phyloP scores from a whole-genome alignment of 2,797 vertebrate species.

The Pempheris klunzingeri region DNA sequence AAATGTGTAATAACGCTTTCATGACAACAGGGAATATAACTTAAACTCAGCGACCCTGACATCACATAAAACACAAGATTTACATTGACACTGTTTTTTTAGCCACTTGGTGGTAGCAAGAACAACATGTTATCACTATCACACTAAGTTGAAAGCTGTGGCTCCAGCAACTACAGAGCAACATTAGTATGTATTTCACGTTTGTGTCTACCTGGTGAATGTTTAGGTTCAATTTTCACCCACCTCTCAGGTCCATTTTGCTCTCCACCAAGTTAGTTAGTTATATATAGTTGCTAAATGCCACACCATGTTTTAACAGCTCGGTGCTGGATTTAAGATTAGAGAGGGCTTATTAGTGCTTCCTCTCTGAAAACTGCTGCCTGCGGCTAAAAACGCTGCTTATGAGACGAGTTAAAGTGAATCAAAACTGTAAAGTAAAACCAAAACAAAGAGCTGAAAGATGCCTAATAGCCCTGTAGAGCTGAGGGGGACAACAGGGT shows the following conservation, averaged over 20 bases:
- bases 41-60: neutral
- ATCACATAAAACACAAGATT: conserved; percentile 9
- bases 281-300: neutral
- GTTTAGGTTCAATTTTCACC: neutral
- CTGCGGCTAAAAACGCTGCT: too few species aligned
- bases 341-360: neutral
- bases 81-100: neutral
- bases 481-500: too few species aligned
- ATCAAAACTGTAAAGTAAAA: too few species aligned
- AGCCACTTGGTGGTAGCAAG: neutral
- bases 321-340: neutral
- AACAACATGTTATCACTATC: neutral
- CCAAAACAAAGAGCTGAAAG: too few species aligned
- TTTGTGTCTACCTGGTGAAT: neutral
- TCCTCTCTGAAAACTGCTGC: neutral
- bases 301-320: neutral
- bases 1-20: conserved; percentile 12
- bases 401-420: too few species aligned
- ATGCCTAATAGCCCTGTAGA: too few species aligned
- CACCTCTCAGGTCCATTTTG: neutral
- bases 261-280: neutral
- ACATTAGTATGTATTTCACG: neutral
- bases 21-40: neutral
- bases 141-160: neutral
- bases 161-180: neutral